Evolutionary conservation across 2,797 vertebrate genomes (phyloP), one percentile per base, ranked within the genome.

Genomic region (Sebastes vulpes): DNA sequence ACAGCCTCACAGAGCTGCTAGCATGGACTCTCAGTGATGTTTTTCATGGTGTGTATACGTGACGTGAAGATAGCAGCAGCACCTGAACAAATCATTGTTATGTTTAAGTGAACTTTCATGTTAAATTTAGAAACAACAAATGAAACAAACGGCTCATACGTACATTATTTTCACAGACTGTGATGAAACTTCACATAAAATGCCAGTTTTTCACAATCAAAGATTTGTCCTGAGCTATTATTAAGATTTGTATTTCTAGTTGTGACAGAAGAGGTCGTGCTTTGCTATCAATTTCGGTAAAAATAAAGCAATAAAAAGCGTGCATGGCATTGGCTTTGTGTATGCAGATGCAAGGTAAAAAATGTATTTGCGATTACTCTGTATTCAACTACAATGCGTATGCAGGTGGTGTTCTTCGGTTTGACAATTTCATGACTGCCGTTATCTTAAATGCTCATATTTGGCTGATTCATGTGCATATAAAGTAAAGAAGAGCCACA

Each of bases 391-490:
- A 68, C 61, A 81, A 71, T 73, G 65, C 6, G 9, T 57, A 75
- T 81, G 56, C 70, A 75, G 69, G 81, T 73, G 74, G 29, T 59
- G 71, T 83, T 84, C 50, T 77, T 76, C 46, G 86, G 75, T 87
- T 77, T 83, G 91, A 84, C 87, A 89, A 73, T 87, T 73, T 84
- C 56, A 90, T 77, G 76, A 76, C 78, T 28, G 35, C 75, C 3
- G 68, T 85, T 86, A 82, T 84, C 72, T 66, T 77, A 83, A 80
- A 77, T 70, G 67, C 67, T 86, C 72, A 72, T 90, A 90, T 92
- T 83, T 80, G 87, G 76, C 59, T 87, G 92, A 91, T 86, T 92
- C 73, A 89, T 92, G 88, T 85, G 83, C 83, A 87, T 84, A 90
- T 92, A 85, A 92, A 92, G 75, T 91, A 84, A 89, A 88, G 83